phyloP scores from a whole-genome alignment of 2,797 vertebrate species.

The Pseudotriccus pelzelni region DNA sequence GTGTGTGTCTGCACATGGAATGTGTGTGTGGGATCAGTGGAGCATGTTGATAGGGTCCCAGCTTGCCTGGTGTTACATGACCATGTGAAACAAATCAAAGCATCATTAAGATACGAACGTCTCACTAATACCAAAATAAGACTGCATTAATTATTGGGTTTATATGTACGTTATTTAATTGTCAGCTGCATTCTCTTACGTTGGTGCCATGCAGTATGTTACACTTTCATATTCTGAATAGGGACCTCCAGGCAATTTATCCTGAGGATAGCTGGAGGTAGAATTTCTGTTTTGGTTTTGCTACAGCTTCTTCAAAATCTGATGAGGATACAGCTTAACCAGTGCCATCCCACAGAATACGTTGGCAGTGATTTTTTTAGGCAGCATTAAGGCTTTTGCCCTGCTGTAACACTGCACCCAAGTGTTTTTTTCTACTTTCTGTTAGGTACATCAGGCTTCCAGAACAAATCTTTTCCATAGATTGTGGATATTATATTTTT shows the following conservation, averaged over 20 bases:
- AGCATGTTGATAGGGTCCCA: not conserved
- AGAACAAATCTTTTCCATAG: not conserved
- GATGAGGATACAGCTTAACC: not conserved
- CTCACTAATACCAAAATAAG: not conserved
- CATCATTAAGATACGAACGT: not conserved
- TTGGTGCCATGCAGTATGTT: not conserved
- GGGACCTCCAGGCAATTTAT: not conserved
- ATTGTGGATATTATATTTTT: not conserved
- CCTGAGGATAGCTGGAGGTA: not conserved
- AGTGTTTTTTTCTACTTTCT: not conserved
- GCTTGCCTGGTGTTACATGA: not conserved
- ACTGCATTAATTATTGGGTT: fast-evolving
- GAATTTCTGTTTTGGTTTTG: not conserved
- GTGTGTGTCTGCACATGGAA: not conserved
- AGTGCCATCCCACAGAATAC: not conserved
- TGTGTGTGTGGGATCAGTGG: not conserved
- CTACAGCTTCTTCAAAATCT: not conserved
- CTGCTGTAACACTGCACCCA: not conserved
- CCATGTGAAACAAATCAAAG: not conserved
- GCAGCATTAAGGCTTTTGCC: not conserved
- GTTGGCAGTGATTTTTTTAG: not conserved
- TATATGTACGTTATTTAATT: not conserved
- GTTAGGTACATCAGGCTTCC: not conserved
- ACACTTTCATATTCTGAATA: not conserved
- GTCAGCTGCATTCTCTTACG: not conserved